Evolutionary conservation across 2,797 vertebrate genomes (phyloP).

Genomic region (Lithobates pipiens): DNA sequence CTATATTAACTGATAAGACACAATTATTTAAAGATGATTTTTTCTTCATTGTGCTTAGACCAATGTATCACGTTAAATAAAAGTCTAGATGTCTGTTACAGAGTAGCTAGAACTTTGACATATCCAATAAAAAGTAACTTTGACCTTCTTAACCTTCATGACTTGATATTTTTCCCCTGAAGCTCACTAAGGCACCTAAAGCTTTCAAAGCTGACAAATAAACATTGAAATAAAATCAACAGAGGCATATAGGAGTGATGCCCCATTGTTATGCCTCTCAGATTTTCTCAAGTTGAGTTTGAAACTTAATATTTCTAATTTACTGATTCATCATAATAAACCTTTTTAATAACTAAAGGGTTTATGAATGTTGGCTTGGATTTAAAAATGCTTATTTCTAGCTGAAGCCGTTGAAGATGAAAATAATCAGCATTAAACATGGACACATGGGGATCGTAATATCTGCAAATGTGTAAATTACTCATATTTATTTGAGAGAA

Average conservation of each 20-base stretch:
- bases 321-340: slow-evolving; percentile 1
- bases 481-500: not conserved
- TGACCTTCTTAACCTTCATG: not conserved
- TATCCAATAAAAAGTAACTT: not conserved
- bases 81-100: not conserved
- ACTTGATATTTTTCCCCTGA: not conserved
- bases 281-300: not conserved
- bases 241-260: not conserved
- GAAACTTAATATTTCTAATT: not conserved
- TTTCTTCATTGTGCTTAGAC: not conserved
- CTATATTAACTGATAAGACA: not conserved
- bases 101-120: not conserved
- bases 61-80: not conserved
- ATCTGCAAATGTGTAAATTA: not conserved
- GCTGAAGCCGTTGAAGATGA: not conserved
- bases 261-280: not conserved
- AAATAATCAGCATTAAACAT: slow-evolving; percentile 21
- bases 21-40: not conserved
- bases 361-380: not conserved
- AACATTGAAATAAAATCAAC: slow-evolving; percentile 34
- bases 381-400: not conserved
- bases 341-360: not conserved
- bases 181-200: not conserved
- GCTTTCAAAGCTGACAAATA: slow-evolving; percentile 21
- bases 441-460: not conserved